Conservation (phyloP, 2,797 vertebrate genomes). For the Caiman crocodilus region DNA sequence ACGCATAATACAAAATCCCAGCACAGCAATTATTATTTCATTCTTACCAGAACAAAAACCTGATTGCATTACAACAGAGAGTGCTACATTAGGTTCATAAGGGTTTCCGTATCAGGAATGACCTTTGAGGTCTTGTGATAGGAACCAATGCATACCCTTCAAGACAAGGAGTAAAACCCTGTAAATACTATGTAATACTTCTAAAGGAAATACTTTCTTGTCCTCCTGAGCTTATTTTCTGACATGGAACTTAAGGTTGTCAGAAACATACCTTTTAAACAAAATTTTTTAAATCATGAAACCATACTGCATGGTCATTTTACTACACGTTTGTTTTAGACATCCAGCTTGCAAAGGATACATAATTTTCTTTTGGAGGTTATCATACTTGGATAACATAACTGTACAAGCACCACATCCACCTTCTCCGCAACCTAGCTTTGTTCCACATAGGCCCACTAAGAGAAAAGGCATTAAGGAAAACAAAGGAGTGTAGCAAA, state of each 20-base stretch:
- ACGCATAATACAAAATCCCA: background rate
- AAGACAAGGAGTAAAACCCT: background rate
- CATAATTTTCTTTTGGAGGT: slow-evolving; percentile 83
- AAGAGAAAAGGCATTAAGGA: slow-evolving; percentile 80
- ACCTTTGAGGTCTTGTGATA: background rate
- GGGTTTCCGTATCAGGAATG: background rate
- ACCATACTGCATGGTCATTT: background rate
- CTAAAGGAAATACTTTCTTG: background rate
- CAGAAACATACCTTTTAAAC: background rate
- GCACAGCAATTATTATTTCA: background rate
- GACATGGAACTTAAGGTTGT: background rate
- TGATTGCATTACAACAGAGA: background rate
- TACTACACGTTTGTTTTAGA: background rate
- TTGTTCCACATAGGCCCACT: slow-evolving; percentile 95
- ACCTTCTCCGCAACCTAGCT: slow-evolving; percentile 95
- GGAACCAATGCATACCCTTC: background rate
- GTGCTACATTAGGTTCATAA: background rate
- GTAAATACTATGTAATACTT: background rate
- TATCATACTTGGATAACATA: slow-evolving; percentile 91
- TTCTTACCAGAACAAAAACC: background rate
- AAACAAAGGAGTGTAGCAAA: background rate
- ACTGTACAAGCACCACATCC: slow-evolving; percentile 97
- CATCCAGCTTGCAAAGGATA: slow-evolving; percentile 86
- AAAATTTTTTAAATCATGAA: background rate
- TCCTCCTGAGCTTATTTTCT: background rate